A percentile compares a stretch with the other conserved stretches of the same genome.
phyloP scores from a whole-genome alignment of 30 jellyfish, hydroid and myxozoan species.

The Sanderia malayensis region DNA sequence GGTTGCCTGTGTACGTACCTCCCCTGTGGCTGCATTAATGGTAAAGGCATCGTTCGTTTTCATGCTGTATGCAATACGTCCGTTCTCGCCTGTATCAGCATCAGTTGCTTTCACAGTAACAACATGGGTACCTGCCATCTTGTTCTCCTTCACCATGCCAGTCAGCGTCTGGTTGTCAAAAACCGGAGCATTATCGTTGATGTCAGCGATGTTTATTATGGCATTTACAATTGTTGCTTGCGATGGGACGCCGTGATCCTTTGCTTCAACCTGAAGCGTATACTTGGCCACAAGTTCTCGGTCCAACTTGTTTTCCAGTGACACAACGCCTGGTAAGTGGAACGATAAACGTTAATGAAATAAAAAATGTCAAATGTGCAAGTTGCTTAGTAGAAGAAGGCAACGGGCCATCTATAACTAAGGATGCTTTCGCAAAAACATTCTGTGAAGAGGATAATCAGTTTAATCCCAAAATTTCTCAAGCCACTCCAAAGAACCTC shows the following conservation, averaged over 20 bases:
- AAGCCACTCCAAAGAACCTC: too few species aligned
- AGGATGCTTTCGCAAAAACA: too few species aligned
- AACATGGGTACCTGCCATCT: constrained; percentile 49
- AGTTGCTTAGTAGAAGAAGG: too few species aligned
- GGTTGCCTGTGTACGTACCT: too few species aligned
- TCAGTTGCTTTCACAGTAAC: constrained; percentile 69
- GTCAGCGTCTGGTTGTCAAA: constrained; percentile 32
- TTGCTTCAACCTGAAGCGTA: constrained; percentile 45
- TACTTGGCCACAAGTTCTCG: constrained; percentile 60
- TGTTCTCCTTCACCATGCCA: constrained; percentile 51
- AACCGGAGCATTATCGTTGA: constrained; percentile 72
- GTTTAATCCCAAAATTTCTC: too few species aligned
- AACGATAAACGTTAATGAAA: too few species aligned
- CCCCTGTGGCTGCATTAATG: constrained; percentile 46
- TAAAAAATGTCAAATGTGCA: too few species aligned
- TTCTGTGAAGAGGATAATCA: too few species aligned
- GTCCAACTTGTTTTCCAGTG: constrained; percentile 59
- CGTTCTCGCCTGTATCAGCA: constrained; percentile 57
- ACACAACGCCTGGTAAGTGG: constrained; percentile 52
- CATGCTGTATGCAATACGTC: constrained; percentile 23
- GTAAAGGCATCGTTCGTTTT: constrained; percentile 38
- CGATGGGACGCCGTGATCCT: constrained; percentile 69
- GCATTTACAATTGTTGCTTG: constrained; percentile 12
- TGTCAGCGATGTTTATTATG: constrained; percentile 44
- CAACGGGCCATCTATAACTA: too few species aligned